Evolutionary conservation across 53 echinoderm and acorn worm genomes (phyloP).

Genomic region (Hippasteria phrygiana): DNA sequence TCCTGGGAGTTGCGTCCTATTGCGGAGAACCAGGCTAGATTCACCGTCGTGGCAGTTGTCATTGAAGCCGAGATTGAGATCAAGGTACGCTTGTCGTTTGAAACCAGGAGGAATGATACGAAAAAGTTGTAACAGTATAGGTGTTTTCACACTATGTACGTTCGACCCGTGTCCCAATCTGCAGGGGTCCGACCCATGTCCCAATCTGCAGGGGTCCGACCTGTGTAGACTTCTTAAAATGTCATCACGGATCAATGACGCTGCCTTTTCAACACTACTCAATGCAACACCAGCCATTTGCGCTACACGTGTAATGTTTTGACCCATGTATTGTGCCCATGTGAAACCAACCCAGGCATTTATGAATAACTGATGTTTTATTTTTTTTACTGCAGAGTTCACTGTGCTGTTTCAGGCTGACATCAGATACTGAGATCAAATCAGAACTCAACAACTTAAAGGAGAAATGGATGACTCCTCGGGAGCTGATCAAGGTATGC

Average conservation of each 20-base stretch:
- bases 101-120: neutral
- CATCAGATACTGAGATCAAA: conserved; percentile 76
- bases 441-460: conserved; percentile 75
- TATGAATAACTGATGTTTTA: neutral
- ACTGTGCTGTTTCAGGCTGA: conserved; percentile 85
- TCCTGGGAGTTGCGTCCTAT: conserved; percentile 91
- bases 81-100: conserved; percentile 62
- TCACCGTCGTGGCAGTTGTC: conserved; percentile 91
- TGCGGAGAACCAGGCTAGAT: conserved; percentile 73
- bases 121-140: too few species aligned
- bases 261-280: too few species aligned
- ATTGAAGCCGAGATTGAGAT: conserved; percentile 91
- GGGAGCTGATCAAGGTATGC: conserved; percentile 81
- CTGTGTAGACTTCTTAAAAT: too few species aligned
- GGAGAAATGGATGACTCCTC: conserved; percentile 88
- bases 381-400: conserved; percentile 67
- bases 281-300: too few species aligned
- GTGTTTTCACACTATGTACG: too few species aligned
- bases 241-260: too few species aligned
- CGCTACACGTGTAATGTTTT: too few species aligned
- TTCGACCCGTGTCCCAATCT: too few species aligned
- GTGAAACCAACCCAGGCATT: neutral
- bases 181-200: too few species aligned
- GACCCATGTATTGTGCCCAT: too few species aligned
- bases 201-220: too few species aligned